Evolutionary conservation across 35 echinoderm and acorn worm species (phyloP).

Genomic region (Chiridota heheva): DNA sequence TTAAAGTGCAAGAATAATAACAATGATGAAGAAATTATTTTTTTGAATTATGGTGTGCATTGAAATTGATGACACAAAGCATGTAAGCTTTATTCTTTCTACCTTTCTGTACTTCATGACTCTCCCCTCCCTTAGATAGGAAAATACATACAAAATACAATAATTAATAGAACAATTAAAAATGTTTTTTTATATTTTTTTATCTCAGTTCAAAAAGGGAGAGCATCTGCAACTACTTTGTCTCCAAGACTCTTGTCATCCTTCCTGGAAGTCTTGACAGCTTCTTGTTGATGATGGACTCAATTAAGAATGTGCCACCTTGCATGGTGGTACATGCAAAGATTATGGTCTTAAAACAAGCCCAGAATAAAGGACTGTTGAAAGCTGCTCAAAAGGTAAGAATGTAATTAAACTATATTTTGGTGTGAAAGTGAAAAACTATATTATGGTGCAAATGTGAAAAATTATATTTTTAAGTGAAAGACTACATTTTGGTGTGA

Average conservation of each 20-base stretch:
- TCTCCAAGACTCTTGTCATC: slow-evolving; percentile 1
- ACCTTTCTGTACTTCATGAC: no score
- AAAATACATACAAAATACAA: no score
- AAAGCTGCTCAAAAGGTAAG: slow-evolving; percentile 56
- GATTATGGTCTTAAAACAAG: slow-evolving; percentile 73
- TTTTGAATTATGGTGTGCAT: no score
- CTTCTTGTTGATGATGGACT: neutral
- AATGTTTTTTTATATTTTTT: no score
- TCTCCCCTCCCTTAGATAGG: no score
- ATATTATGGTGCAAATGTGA: neutral
- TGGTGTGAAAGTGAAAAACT: neutral
- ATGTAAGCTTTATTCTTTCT: no score
- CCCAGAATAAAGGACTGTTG: slow-evolving; percentile 47
- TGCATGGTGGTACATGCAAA: slow-evolving; percentile 45
- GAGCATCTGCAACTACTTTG: slow-evolving; percentile 38
- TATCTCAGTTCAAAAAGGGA: no score
- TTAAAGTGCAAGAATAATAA: no score
- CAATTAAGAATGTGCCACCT: neutral
- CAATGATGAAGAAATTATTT: no score
- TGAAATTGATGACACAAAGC: no score
- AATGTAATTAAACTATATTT: neutral
- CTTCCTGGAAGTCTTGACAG: neutral
- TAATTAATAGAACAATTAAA: no score
- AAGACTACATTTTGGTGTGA: neutral
- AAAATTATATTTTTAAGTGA: neutral